Conservation (phyloP, 1,140 invertebrate species). For the Oryctes rhinoceros region DNA sequence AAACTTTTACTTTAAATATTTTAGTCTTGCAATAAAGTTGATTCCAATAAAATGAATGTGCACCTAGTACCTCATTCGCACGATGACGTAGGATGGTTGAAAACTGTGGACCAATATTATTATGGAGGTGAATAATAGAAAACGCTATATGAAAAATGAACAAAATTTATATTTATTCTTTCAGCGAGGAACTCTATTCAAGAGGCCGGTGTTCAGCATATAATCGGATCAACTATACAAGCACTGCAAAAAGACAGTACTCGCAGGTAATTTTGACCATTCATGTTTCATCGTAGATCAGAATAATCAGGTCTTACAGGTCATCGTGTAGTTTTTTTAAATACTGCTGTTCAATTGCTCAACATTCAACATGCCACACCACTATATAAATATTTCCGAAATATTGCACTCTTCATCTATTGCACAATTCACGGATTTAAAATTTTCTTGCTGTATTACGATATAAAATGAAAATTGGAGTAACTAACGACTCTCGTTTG, state of each 20-base stretch:
- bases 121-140: slow-evolving; percentile 69
- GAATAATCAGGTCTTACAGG: no score
- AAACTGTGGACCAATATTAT: slow-evolving; percentile 86
- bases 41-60: slow-evolving; percentile 70
- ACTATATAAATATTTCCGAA: no score
- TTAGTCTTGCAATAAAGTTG: slow-evolving; percentile 63
- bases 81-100: slow-evolving; percentile 86
- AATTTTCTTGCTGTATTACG: no score
- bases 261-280: slow-evolving; percentile 63
- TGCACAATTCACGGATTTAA: no score
- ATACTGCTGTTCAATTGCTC: no score
- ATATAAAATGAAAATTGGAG: no score
- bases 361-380: no score
- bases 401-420: no score
- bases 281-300: not conserved
- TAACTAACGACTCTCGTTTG: no score
- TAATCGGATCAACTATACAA: slow-evolving; percentile 83
- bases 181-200: slow-evolving; percentile 72
- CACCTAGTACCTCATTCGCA: slow-evolving; percentile 78
- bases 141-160: not conserved
- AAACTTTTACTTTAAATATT: slow-evolving; percentile 39
- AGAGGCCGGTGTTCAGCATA: slow-evolving; percentile 85
- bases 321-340: no score
- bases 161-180: slow-evolving; percentile 48
- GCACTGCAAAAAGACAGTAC: slow-evolving; percentile 76